Conservation (phyloP, 1,140 invertebrate species). For the Littorina saxatilis region DNA sequence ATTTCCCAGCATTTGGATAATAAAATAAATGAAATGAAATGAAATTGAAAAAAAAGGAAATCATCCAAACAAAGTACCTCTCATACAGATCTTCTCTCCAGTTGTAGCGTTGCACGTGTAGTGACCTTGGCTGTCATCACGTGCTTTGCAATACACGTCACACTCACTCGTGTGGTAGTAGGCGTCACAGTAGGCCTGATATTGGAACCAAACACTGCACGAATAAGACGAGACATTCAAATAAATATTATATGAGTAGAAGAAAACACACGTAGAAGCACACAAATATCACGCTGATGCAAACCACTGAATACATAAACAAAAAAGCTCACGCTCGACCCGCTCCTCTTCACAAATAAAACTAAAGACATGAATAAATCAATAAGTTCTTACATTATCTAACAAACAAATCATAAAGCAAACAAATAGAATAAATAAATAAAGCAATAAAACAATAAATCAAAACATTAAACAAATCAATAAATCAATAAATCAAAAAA, state of each 20-base stretch:
- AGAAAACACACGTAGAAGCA: no score
- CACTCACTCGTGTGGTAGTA: slow-evolving; percentile 31
- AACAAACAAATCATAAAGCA: no score
- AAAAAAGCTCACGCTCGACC: neutral
- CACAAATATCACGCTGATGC: neutral
- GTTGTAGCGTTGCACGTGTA: slow-evolving; percentile 33
- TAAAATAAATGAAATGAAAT: no score
- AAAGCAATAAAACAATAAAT: no score
- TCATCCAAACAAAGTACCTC: no score
- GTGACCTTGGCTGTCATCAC: slow-evolving; percentile 25
- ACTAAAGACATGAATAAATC: neutral
- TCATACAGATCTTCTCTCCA: slow-evolving; percentile 34
- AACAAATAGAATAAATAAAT: no score
- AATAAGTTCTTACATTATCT: no score
- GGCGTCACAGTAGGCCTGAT: slow-evolving; percentile 35
- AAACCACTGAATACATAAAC: neutral
- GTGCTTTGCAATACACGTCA: slow-evolving; percentile 36
- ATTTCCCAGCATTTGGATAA: no score
- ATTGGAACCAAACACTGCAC: slow-evolving; percentile 29
- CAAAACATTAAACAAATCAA: no score
- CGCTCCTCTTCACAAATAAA: neutral
- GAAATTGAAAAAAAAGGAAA: no score
- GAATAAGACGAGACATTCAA: neutral
- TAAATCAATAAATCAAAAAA: no score
- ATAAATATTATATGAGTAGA: neutral